Conservation (phyloP, 2,113 vertebrate genomes). For the Glaucidium brasilianum region DNA sequence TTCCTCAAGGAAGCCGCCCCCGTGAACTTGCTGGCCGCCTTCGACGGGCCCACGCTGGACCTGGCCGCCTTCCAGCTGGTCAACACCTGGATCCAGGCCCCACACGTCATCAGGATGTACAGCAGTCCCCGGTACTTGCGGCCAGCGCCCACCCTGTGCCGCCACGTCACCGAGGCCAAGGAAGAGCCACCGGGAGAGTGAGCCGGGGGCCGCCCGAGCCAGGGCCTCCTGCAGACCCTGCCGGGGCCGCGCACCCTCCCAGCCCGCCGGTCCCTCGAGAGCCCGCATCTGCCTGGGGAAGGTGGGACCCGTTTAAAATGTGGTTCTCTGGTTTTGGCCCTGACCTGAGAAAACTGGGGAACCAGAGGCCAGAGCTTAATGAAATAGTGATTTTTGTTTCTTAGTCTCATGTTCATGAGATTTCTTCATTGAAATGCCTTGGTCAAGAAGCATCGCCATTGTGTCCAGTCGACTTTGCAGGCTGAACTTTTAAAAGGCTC, state of each 20-base stretch:
- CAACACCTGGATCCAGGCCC: constrained; percentile 80
- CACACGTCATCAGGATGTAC: constrained; percentile 75
- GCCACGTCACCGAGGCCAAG: accelerated
- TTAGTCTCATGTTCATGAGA: background rate
- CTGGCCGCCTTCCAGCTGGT: constrained; percentile 66
- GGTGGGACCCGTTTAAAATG: background rate
- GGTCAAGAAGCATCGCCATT: accelerated
- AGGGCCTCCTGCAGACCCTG: accelerated
- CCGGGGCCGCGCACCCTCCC: accelerated
- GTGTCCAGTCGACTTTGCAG: accelerated
- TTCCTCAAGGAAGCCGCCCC: constrained; percentile 73
- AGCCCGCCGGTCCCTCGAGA: accelerated
- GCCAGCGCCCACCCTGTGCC: background rate
- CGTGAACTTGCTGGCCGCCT: constrained; percentile 76
- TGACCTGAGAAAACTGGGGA: background rate
- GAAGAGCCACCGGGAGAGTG: background rate
- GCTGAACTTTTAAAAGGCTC: background rate
- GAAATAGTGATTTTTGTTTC: background rate
- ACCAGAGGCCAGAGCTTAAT: background rate
- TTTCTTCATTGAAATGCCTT: background rate
- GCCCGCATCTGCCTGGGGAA: accelerated
- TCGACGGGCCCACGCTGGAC: constrained; percentile 69
- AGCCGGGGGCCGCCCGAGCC: accelerated
- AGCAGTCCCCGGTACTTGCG: constrained; percentile 55
- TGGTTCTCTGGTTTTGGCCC: background rate